Base-by-base conservation (phyloP, 2,888 invertebrate genomes). In the Cistogaster globosa region DNA sequence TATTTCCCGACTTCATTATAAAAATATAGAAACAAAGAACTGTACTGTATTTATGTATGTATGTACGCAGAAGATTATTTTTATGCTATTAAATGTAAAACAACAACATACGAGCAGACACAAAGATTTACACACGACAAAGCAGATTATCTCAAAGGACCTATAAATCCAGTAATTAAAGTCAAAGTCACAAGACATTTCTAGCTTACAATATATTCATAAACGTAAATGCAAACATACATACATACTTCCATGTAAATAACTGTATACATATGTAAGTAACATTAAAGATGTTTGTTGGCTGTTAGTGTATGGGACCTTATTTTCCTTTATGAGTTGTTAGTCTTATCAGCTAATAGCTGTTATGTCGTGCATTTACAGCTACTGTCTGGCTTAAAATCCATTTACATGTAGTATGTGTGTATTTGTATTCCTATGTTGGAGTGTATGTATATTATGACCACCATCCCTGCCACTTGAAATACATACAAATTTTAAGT, bases 81-180 rank as follows among this genome's bases (percentile, higher is more conserved):
- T 71, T 53, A 69, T 63, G n/a, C 11, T 77, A 65, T 57, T 71
- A 48, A 22, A 53, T 79, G 79, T n/a, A 71, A 79, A 26, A 42
- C n/a, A 51, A 74, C 57, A 69, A 69, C 60, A 69, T 51, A 62
- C 68, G 71, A 74, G 67, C 51, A 67, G 42, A 72, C 62, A 79
- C 53, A 78, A 63, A 72, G 36, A 69, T 62, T 22, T 65, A 82
- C 81, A 82, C 75, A 87, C 86, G 86, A 86, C 87, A 87, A 84
- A 87, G 87, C 82, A 90, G 91, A 91, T 91, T 91, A 92, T 92
- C 92, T 92, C 92, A 88, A 91, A 92, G 92, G 92, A 91, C 91
- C 91, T 91, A 92, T 92, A 92, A 92, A 92, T 92, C 91, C 91
- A 91, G 92, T 92, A 91, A 92, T 92, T 92, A 92, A 91, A 92